A percentile compares a stretch with the other conserved stretches of the same genome.
phyloP scores from a whole-genome alignment of 2,888 invertebrate genomes.

The Pegoplata infirma region DNA sequence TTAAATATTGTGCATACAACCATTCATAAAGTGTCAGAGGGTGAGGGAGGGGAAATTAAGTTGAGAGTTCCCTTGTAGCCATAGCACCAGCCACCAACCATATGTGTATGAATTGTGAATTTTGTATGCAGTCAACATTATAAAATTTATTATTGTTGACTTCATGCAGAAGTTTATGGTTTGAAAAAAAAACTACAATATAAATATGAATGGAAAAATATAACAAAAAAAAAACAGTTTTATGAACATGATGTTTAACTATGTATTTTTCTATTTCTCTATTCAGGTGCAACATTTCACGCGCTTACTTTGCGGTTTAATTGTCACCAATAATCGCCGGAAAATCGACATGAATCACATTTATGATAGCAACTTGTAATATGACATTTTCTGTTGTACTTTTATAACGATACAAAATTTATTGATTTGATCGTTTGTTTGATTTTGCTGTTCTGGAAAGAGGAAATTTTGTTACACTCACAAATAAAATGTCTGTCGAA shows the following conservation, averaged over 20 bases:
- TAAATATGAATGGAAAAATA: conserved; percentile 6
- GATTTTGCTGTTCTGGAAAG: too few relatives aligned
- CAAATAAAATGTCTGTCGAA: too few relatives aligned
- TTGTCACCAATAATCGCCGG: conserved; percentile 46
- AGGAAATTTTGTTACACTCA: too few relatives aligned
- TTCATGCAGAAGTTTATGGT: conserved; percentile 51
- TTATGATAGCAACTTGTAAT: conserved; percentile 5
- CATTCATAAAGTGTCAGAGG: neutral
- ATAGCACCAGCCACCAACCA: neutral
- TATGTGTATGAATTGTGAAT: conserved; percentile 29
- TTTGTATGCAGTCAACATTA: conserved; percentile 44
- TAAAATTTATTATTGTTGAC: conserved; percentile 58
- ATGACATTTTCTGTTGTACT: neutral
- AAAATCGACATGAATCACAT: conserved; percentile 44
- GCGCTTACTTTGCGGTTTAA: conserved; percentile 33
- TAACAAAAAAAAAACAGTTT: too few relatives aligned
- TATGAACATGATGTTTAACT: neutral
- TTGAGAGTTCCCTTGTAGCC: conserved; percentile 11
- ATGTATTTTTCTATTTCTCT: neutral
- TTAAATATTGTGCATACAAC: neutral
- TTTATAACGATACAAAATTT: neutral
- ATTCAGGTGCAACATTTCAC: conserved; percentile 58
- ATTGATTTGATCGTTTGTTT: neutral
- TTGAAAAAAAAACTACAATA: conserved; percentile 55
- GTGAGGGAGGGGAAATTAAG: too few relatives aligned